phyloP scores from a whole-genome alignment of 2,888 invertebrate species.

The Aphidoletes aphidimyza region DNA sequence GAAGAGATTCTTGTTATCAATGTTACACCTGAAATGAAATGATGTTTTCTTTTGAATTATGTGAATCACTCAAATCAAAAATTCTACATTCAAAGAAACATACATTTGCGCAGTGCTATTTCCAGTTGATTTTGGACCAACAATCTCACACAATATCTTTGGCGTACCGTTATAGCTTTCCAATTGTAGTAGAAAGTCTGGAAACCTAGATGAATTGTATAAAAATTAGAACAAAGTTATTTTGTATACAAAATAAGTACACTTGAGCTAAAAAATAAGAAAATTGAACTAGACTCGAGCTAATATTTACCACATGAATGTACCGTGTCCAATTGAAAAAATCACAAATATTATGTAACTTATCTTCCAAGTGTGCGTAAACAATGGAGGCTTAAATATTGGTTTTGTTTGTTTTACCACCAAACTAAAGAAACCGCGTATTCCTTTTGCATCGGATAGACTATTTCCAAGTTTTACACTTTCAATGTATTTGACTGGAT shows the following conservation, averaged over 20 bases:
- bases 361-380: slow-evolving; percentile 63
- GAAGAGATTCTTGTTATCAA: not conserved
- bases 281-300: no score
- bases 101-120: not conserved
- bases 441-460: not conserved
- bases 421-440: slow-evolving; percentile 57
- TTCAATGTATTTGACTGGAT: slow-evolving; percentile 12
- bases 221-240: not conserved
- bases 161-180: not conserved
- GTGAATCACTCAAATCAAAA: no score
- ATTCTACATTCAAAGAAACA: not conserved
- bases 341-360: slow-evolving; percentile 61
- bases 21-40: not conserved
- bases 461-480: not conserved
- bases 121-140: not conserved
- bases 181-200: slow-evolving; percentile 62
- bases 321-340: slow-evolving; percentile 63
- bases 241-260: not conserved
- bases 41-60: not conserved
- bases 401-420: slow-evolving; percentile 64
- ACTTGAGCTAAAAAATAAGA: no score
- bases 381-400: slow-evolving; percentile 61
- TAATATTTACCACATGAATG: slow-evolving; percentile 64
- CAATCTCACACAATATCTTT: not conserved
- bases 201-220: slow-evolving; percentile 60